These are phyloP conservation scores for Solenopsis fugax DNA, from an alignment of 1,140 invertebrate genomes.

Conservation along the genomic window DNA sequence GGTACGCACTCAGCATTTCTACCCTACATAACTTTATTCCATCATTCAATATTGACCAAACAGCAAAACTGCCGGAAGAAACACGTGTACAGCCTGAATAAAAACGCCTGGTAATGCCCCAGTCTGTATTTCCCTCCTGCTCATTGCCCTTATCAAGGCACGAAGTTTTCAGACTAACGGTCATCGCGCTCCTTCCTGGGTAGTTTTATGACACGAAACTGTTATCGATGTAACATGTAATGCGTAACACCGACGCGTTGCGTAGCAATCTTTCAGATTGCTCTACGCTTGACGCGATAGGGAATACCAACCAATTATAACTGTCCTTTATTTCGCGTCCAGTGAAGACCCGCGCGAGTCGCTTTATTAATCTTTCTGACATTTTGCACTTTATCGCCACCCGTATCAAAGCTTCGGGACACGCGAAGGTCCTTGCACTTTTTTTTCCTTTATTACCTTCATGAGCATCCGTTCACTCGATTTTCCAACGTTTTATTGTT, in stretches of 20 bases:
- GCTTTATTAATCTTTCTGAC: constrained; percentile 55
- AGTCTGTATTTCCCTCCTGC: background rate
- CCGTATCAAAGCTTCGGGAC: constrained; percentile 25
- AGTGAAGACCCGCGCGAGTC: background rate
- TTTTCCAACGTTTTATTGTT: constrained; percentile 23
- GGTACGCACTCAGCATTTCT: no score
- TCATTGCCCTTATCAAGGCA: background rate
- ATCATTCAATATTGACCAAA: background rate
- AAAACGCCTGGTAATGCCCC: background rate
- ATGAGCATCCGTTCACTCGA: background rate
- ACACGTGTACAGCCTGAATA: background rate
- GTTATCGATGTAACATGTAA: constrained; percentile 22
- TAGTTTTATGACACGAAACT: constrained; percentile 1
- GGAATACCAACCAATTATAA: constrained; percentile 13
- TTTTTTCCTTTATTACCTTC: background rate
- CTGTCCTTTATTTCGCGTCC: constrained; percentile 6
- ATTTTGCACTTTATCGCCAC: constrained; percentile 32
- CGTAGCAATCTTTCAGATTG: constrained; percentile 38
- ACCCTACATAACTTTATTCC: background rate
- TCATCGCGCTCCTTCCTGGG: background rate
- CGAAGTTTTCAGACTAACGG: constrained; percentile 4
- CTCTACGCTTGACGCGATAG: constrained; percentile 11
- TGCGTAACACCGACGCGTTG: background rate
- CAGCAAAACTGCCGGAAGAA: background rate
- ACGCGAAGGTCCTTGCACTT: constrained; percentile 37